Evolutionary conservation across 2,888 invertebrate species (phyloP), one percentile per base, ranked within the genome.

Genomic region (Eupeodes luniger): DNA sequence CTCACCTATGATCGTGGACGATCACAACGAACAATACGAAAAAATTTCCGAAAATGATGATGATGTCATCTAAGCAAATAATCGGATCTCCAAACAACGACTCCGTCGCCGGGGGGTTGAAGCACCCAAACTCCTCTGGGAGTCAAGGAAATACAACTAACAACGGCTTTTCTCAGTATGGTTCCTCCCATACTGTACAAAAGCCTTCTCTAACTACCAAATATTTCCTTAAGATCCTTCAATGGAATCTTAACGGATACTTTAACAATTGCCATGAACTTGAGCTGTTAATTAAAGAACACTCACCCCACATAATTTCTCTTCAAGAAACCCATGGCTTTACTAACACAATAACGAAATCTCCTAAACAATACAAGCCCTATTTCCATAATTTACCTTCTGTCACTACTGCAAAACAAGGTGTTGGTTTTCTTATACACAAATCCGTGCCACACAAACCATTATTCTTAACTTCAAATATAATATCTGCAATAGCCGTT

Each of bases 291-390:
- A 59, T 72, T 9, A 59, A 59, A 72, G 55, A 72, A 3, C 44
- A 49, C 51, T 47, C 62, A 47, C 80, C 80, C 12, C 64, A 78
- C 75, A 27, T 89, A 66, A 89, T 90, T 27, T 81, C 77, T 47
- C 62, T 89, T n/a, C 86, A 89, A 70, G 81, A 89, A 85, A 89
- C 85, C 2, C 74, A 88, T 61, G n/a, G 72, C 12, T 61, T 69
- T 19, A 34, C 36, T 16, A 69, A 67, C 12, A 44, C 16, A 27
- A 19, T 11, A 47, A 34, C 49, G 34, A 6, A 55, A n/a, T 44
- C 34, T 3, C 80, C 76, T 1, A 76, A 76, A 14, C 40, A 69
- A 55, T 80, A 80, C 49, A 34, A 49, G 47, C 57, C 72, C 7
- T 81, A 78, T 66, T 86, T 83, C 51, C 64, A 80, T 34, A 86